These are phyloP conservation scores for Pandemis cinnamomeana DNA, from an alignment of 2,888 invertebrate genomes.

Conservation along the genomic window DNA sequence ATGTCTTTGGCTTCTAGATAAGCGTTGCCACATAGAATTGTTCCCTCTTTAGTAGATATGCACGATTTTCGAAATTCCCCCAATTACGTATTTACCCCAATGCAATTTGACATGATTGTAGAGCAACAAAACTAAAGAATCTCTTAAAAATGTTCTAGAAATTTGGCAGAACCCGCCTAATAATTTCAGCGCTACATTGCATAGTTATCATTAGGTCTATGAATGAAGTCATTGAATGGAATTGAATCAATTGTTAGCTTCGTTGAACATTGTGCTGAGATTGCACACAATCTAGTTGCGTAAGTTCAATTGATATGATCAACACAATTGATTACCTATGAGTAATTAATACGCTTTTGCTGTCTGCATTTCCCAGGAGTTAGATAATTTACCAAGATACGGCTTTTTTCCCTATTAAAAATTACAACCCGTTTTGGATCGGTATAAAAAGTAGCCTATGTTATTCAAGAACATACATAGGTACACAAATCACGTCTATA, in stretches of 20 bases:
- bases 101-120: too few species aligned
- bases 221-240: slow-evolving; percentile 41
- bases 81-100: too few species aligned
- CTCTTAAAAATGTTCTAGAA: background rate
- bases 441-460: too few species aligned
- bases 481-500: too few species aligned
- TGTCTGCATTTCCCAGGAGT: slow-evolving; percentile 23
- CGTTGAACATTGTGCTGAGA: background rate
- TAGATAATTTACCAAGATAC: background rate
- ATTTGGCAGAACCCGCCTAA: background rate
- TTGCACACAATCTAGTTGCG: slow-evolving; percentile 9
- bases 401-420: background rate
- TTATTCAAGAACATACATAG: too few species aligned
- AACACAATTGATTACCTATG: slow-evolving; percentile 7
- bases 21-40: too few species aligned
- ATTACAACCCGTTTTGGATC: too few species aligned
- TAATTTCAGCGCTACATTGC: background rate
- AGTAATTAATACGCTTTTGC: slow-evolving; percentile 5
- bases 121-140: background rate
- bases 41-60: too few species aligned
- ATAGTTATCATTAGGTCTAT: slow-evolving; percentile 18
- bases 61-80: too few species aligned
- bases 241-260: slow-evolving; percentile 40
- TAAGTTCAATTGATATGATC: background rate
- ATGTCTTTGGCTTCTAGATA: too few species aligned